Percentiles rank a stretch among this genome's conserved stretches.
These are phyloP conservation scores for Eupithecia inturbata DNA, from an alignment of 2,888 invertebrate genomes.

Conservation along the genomic window DNA sequence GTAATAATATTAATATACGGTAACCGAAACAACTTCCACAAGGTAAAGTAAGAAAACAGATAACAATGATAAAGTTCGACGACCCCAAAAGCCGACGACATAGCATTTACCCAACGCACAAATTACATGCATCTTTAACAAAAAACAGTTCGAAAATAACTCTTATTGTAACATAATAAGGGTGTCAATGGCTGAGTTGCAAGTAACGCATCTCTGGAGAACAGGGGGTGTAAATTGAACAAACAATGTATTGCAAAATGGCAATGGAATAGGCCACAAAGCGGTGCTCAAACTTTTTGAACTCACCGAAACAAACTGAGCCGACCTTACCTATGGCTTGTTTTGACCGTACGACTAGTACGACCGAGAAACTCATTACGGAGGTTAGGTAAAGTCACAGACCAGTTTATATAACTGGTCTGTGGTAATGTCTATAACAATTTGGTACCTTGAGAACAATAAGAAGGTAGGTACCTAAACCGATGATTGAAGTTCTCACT, in stretches of 20 bases:
- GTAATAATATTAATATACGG: background rate
- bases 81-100: constrained; percentile 54
- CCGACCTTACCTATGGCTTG: background rate
- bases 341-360: background rate
- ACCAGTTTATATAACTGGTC: too few species aligned
- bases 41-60: constrained; percentile 15
- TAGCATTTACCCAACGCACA: constrained; percentile 56
- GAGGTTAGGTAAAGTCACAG: too few species aligned
- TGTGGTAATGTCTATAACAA: too few species aligned
- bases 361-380: background rate
- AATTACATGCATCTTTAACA: constrained; percentile 47
- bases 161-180: constrained; percentile 47
- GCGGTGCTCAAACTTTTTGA: constrained; percentile 59
- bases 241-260: constrained; percentile 81
- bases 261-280: constrained; percentile 60
- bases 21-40: background rate
- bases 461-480: background rate
- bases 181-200: constrained; percentile 40
- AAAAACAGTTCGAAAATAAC: constrained; percentile 34
- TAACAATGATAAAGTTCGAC: constrained; percentile 50
- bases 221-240: constrained; percentile 72
- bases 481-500: background rate
- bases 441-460: background rate
- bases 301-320: background rate
- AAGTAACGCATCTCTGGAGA: constrained; percentile 63